Base-by-base conservation (phyloP, 2,113 vertebrate genomes). In the Sphaerodactylus townsendi region DNA sequence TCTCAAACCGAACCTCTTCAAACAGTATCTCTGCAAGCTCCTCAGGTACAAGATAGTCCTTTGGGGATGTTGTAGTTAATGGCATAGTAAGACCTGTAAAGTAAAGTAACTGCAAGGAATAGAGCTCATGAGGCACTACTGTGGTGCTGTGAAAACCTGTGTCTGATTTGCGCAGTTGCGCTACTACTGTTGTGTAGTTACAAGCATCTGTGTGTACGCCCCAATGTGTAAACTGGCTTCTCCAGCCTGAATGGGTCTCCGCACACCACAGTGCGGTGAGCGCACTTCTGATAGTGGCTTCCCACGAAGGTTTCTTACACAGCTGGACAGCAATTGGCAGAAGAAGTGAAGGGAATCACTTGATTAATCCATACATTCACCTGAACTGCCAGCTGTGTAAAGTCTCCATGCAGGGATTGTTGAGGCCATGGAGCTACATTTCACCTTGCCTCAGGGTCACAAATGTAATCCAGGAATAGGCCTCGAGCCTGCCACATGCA, bases 1-100 rank as follows among this genome's bases (percentile, higher is more conserved):
- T 90, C 93, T 88, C 96, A 92, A 85, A 91, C 95, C 89, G 96
- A 97, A 94, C 88, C 94, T 91, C 86, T 94, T 91, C 96, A 95
- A 87, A 87, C 91, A 77, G 79, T 94, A 91, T 92, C 95, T 94
- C 91, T 96, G 81, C 91, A 95, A 94, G 95, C 96, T 93, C 96
- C 96, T 93, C 96, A 97, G 96, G 96, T 96, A 96, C 84, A 93
- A 85, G 83, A 84, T 74, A 62, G 81, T 79, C 87, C 71, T 0
- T 56, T 69, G 65, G 10, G 7, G 6, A 13, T 78, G 41, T 56
- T 75, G n/a, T 79, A 46, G n/a, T 37, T 13, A 50, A 64, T 41
- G 30, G 64, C 35, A 33, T 21, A 4, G 19, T 56, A 48, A 48
- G 30, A 35, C 64, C 10, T 33, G 5, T 56, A 56, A 23, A 66